phyloP scores from a whole-genome alignment of 2,888 invertebrate species.

The Dryobota labecula region DNA sequence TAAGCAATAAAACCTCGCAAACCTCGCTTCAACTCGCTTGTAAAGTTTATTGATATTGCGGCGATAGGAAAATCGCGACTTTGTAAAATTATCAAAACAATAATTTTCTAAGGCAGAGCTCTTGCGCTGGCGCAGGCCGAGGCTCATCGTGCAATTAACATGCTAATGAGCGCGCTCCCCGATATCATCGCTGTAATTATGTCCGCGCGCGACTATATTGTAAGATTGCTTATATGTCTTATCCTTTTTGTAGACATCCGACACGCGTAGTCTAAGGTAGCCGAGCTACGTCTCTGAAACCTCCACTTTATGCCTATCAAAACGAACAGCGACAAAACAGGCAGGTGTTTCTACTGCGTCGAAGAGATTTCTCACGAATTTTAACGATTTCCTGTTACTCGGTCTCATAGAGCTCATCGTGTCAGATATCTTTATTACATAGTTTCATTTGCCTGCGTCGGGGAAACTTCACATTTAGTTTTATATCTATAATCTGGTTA shows the following conservation, averaged over 20 bases:
- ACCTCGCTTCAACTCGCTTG: conserved; percentile 20
- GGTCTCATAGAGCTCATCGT: conserved; percentile 79
- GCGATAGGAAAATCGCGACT: conserved; percentile 43
- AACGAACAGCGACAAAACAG: conserved; percentile 62
- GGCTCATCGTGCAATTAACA: conserved; percentile 87
- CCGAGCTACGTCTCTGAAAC: conserved; percentile 19
- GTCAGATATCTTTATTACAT: conserved; percentile 86
- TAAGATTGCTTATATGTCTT: conserved; percentile 80
- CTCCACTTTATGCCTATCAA: conserved; percentile 47
- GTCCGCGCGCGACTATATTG: conserved; percentile 84
- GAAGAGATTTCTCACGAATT: conserved; percentile 86
- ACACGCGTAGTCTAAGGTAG: conserved; percentile 64
- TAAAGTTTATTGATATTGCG: conserved; percentile 45
- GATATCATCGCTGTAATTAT: conserved; percentile 89
- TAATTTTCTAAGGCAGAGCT: conserved; percentile 71
- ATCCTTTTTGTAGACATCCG: conserved; percentile 77
- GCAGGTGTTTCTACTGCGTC: conserved; percentile 71
- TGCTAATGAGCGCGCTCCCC: conserved; percentile 86
- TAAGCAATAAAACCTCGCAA: conserved; percentile 13
- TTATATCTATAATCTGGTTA: conserved; percentile 84
- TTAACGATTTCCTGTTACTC: conserved; percentile 89
- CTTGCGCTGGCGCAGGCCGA: conserved; percentile 67
- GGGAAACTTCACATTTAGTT: conserved; percentile 78
- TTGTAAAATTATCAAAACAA: conserved; percentile 71
- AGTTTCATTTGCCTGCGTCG: conserved; percentile 81